Percentiles rank a stretch among this genome's conserved stretches.
Conservation (phyloP, 2,113 vertebrate genomes). For the Elephas maximus region DNA sequence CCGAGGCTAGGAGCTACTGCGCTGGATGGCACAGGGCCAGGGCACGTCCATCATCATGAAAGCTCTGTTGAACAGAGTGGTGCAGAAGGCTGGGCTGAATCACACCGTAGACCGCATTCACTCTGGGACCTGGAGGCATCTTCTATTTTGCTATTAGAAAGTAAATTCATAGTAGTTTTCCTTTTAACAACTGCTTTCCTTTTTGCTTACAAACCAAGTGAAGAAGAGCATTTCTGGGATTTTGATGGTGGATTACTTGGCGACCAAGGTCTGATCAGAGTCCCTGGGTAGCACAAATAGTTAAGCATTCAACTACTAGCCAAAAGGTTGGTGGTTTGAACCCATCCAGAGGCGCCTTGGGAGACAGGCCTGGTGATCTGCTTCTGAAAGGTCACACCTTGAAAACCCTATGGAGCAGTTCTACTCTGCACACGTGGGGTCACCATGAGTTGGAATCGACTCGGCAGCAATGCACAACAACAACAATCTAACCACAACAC, state of each 20-base stretch:
- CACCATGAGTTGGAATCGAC: too few species aligned
- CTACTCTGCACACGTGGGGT: background rate
- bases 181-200: background rate
- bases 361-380: background rate
- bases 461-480: too few species aligned
- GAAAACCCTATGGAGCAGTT: background rate
- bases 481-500: background rate
- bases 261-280: background rate
- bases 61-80: background rate
- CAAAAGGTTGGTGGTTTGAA: background rate
- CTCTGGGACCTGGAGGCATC: background rate
- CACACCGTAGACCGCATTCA: fast-evolving
- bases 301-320: background rate
- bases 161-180: constrained; percentile 28
- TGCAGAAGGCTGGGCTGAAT: background rate
- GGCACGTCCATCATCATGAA: background rate
- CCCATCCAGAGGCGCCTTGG: background rate
- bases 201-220: background rate
- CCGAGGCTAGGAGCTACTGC: background rate
- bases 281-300: background rate
- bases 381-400: background rate
- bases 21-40: background rate
- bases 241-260: background rate
- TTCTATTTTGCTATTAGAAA: background rate
- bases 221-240: background rate